Base-by-base conservation (phyloP, 2,113 vertebrate genomes). In the Zosterops borbonicus region DNA sequence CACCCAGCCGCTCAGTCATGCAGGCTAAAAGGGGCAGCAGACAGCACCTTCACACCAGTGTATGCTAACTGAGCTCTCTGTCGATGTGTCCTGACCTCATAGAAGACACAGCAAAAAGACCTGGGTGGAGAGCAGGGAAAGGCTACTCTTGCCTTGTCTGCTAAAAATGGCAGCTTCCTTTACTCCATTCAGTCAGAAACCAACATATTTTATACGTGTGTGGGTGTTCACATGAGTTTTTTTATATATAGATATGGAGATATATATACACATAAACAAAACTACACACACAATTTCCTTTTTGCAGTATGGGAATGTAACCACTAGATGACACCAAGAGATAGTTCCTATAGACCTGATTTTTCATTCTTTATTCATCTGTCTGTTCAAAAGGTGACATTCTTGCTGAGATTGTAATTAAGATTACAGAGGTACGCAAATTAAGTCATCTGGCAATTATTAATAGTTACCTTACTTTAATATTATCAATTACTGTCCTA, bases 251-350 rank as follows among this genome's bases (percentile, higher is more conserved):
- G 3, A 47, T 6, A 29, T 35, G 49, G 10, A 37, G 12, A 60
- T 3, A 59, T 6, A 56, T 33, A 21, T 35, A 56, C 74, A 89
- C n/a, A 75, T 50, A 81, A 64, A 67, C 50, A 97, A 87, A 87
- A 68, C 33, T 70, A 42, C 55, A 50, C 50, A 82, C 71, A 73
- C 29, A 33, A 50, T 89, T 94, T 91, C 42, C 73, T 94, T 96
- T 98, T 97, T 99, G 99, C 98, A 99, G 98, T 99, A 98, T 97
- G 97, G 97, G 96, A 97, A 94, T 97, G 73, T 92, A 98, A 87
- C 99, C 99, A 99, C 99, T 99, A 99, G 99, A 99, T 99, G 99
- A 98, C 99, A 99, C 99, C 98, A 98, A 98, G 98, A 99, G 98
- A 99, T 99, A 98, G 98, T 98, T 97, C 95, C 98, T 98, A 95